A percentile compares a stretch with the other conserved stretches of the same genome.
Conservation (phyloP, 92 coral and sea anemone species). For the Epizoanthus illoricatus region DNA sequence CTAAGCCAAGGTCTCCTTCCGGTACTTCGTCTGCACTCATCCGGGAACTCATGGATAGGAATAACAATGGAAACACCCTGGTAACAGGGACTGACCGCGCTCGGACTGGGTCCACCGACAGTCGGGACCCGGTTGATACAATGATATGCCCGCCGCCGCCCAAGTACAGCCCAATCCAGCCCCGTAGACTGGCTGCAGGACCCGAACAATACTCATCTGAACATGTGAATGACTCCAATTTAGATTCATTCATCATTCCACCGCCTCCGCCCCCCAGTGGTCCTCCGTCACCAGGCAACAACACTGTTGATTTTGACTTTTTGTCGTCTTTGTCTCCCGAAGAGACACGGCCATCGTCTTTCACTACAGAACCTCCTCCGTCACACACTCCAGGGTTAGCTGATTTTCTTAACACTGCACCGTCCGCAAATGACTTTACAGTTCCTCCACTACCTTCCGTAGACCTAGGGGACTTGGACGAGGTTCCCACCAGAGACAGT, state of each 20-base stretch:
- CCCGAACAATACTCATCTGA: background rate
- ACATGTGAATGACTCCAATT: constrained; percentile 2
- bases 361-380: too few relatives aligned
- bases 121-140: constrained; percentile 19
- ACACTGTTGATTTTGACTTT: too few relatives aligned
- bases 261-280: constrained; percentile 27
- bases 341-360: too few relatives aligned
- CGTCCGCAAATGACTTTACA: too few relatives aligned
- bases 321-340: background rate
- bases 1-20: constrained; percentile 9
- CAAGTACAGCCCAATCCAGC: constrained; percentile 20
- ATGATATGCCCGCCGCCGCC: constrained; percentile 44
- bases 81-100: background rate
- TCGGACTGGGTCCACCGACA: background rate
- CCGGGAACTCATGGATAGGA: constrained; percentile 22
- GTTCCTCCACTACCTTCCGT: too few relatives aligned
- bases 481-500: too few relatives aligned
- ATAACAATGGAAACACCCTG: background rate
- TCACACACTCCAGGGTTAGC: too few relatives aligned
- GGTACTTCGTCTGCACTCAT: background rate
- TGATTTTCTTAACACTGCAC: too few relatives aligned
- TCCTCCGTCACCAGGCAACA: constrained; percentile 15
- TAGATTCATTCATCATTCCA: constrained; percentile 29
- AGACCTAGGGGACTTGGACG: too few relatives aligned
- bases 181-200: constrained; percentile 3